A percentile compares a stretch with the other conserved stretches of the same genome.
Conservation (phyloP, 1,140 invertebrate genomes). For the Coenobita brevimanus region DNA sequence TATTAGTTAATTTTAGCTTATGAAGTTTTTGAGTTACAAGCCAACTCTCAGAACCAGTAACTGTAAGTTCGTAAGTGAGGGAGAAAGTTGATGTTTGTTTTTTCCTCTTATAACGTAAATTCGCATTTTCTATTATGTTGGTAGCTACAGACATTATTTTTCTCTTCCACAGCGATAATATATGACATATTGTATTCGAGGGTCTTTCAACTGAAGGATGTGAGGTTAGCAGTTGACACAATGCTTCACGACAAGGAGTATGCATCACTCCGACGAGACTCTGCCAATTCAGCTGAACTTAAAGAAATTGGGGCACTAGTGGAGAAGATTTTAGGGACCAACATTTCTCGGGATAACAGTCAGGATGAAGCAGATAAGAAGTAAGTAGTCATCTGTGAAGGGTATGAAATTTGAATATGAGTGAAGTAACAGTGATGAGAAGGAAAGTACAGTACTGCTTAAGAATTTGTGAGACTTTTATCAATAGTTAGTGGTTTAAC, state of each 20-base stretch:
- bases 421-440: too few species aligned
- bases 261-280: conserved; percentile 50
- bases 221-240: conserved; percentile 50
- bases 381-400: too few species aligned
- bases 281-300: conserved; percentile 42
- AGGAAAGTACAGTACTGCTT: too few species aligned
- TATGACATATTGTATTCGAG: conserved; percentile 50
- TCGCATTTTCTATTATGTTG: not conserved
- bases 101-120: not conserved
- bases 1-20: too few species aligned
- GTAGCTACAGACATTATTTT: not conserved
- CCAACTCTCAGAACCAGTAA: too few species aligned
- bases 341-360: conserved; percentile 46
- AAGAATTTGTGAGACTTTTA: too few species aligned
- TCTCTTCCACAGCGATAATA: conserved; percentile 32
- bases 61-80: too few species aligned
- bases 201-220: conserved; percentile 59
- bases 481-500: too few species aligned
- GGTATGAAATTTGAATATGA: too few species aligned
- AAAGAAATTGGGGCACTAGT: conserved; percentile 54
- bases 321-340: conserved; percentile 51
- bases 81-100: not conserved
- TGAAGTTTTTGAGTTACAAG: too few species aligned
- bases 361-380: conserved; percentile 54
- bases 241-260: conserved; percentile 62